Conservation (phyloP, 1,140 invertebrate genomes). For the Papilio xuthus region DNA sequence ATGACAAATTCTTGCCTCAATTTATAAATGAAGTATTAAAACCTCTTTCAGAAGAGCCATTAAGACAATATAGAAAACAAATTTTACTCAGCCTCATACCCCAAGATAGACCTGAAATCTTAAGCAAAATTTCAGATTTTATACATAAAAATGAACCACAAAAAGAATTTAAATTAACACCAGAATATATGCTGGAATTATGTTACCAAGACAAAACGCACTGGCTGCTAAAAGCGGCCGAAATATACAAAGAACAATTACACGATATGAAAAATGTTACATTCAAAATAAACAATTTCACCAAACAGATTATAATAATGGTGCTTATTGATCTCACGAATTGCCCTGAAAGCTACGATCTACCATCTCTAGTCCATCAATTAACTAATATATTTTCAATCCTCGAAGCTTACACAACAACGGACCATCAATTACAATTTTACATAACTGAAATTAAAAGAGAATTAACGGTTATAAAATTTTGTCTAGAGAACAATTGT, state of each 20-base stretch:
- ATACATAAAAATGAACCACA: conserved; percentile 70
- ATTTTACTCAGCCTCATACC: conserved; percentile 68
- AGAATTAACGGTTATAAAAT: conserved; percentile 78
- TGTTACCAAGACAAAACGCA: conserved; percentile 77
- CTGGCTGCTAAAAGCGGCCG: conserved; percentile 76
- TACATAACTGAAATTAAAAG: conserved; percentile 79
- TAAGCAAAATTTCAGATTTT: conserved; percentile 59
- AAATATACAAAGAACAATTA: conserved; percentile 72
- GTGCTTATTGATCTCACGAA: conserved; percentile 78
- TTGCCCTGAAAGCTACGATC: conserved; percentile 71
- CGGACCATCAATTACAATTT: conserved; percentile 71
- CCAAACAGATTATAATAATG: conserved; percentile 78
- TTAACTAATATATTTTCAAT: conserved; percentile 77
- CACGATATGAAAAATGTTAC: conserved; percentile 75
- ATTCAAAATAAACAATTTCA: conserved; percentile 77
- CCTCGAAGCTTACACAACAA: conserved; percentile 71
- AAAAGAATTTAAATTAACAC: conserved; percentile 70
- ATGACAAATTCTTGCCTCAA: conserved; percentile 56
- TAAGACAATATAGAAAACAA: conserved; percentile 71
- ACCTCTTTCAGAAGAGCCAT: conserved; percentile 60
- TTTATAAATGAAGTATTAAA: conserved; percentile 64
- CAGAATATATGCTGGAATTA: conserved; percentile 78
- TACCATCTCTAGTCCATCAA: conserved; percentile 70
- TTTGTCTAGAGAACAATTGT: conserved; percentile 77
- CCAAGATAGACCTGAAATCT: conserved; percentile 63